Conservation (phyloP, 1,140 invertebrate genomes). For the Listronotus oregonensis region DNA sequence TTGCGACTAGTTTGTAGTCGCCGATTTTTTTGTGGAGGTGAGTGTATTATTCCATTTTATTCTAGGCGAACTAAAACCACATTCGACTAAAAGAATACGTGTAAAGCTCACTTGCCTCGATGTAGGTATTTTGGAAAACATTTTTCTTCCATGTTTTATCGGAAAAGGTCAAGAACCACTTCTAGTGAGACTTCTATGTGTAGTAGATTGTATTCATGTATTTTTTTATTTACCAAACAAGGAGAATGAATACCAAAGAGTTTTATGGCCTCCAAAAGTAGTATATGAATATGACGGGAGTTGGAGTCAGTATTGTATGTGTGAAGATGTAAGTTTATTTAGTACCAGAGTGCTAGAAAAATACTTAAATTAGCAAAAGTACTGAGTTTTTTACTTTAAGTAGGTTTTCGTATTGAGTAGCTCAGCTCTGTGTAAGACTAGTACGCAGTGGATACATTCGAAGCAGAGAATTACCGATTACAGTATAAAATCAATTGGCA, state of each 20-base stretch:
- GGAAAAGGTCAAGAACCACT: conserved; percentile 33
- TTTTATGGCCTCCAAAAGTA: conserved; percentile 46
- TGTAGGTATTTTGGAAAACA: conserved; percentile 43
- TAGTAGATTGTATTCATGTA: conserved; percentile 40
- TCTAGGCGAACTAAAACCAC: conserved; percentile 19
- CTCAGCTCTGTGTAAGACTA: too few species aligned
- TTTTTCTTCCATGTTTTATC: conserved; percentile 46
- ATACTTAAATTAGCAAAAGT: too few species aligned
- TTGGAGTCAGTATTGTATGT: conserved; percentile 24
- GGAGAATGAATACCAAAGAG: conserved; percentile 24
- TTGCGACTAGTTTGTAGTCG: too few species aligned
- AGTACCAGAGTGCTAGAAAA: too few species aligned
- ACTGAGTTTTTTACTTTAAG: too few species aligned
- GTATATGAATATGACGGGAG: conserved; percentile 28
- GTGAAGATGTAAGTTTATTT: conserved; percentile 19
- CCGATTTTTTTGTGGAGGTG: too few species aligned
- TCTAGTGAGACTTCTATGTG: conserved; percentile 39
- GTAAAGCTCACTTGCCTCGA: conserved; percentile 36
- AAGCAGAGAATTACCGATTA: too few species aligned
- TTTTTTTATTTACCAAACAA: conserved; percentile 42
- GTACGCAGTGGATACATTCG: too few species aligned
- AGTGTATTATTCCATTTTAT: neutral
- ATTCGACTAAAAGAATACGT: conserved; percentile 26
- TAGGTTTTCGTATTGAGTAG: too few species aligned
- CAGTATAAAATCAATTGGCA: too few species aligned